phyloP scores from a whole-genome alignment of 2,797 vertebrate genomes.

The Sebastes wilsoni region DNA sequence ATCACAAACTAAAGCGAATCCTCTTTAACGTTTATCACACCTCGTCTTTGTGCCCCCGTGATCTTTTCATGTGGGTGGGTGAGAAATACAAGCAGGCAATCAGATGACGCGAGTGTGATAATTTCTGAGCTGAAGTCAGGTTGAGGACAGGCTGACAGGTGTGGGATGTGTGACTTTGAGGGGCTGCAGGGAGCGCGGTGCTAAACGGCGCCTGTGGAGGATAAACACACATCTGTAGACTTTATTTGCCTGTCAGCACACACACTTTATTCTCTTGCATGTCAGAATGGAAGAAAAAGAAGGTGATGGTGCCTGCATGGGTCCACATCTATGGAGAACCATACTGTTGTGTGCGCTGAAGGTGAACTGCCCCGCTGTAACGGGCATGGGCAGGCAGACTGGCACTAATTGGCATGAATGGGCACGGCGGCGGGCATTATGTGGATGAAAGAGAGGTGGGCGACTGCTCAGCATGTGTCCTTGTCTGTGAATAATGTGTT shows the following conservation, averaged over 20 bases:
- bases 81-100: slow-evolving; percentile 17
- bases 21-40: slow-evolving; percentile 6
- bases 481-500: slow-evolving; percentile 65
- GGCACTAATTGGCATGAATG: slow-evolving; percentile 65
- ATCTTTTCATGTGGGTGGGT: background rate
- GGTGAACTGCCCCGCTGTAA: slow-evolving; percentile 38
- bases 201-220: slow-evolving; percentile 28
- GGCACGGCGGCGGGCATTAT: slow-evolving; percentile 38
- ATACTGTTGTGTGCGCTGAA: slow-evolving; percentile 24
- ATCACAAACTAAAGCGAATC: slow-evolving; percentile 9
- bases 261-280: background rate
- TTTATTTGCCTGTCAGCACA: slow-evolving; percentile 5
- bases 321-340: slow-evolving; percentile 16
- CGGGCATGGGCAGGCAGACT: slow-evolving; percentile 30
- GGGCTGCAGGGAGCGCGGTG: slow-evolving; percentile 8
- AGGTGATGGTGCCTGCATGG: background rate
- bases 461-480: slow-evolving; percentile 58
- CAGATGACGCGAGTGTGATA: background rate
- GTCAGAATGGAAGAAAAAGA: background rate
- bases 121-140: slow-evolving; percentile 16
- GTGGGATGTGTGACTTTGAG: slow-evolving; percentile 26
- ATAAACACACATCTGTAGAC: slow-evolving; percentile 1
- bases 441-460: slow-evolving; percentile 54
- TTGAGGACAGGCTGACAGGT: slow-evolving; percentile 31
- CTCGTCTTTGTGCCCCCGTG: background rate